Conservation (phyloP, 2,113 vertebrate genomes). For the Azemiops feae region DNA sequence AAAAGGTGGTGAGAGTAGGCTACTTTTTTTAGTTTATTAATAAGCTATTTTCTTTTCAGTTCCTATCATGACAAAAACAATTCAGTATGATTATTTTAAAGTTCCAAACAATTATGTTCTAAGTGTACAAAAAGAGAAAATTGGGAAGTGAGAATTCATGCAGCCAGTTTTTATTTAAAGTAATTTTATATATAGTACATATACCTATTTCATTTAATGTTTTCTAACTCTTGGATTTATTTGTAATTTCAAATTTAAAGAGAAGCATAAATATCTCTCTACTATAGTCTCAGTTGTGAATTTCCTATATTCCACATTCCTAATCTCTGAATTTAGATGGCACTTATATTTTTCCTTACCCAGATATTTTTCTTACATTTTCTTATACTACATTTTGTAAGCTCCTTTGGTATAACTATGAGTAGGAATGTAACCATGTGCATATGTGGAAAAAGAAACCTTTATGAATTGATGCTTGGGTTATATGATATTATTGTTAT, state of each 20-base stretch:
- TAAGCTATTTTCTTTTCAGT: background rate
- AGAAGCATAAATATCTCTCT: background rate
- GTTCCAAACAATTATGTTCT: background rate
- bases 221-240: background rate
- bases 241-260: background rate
- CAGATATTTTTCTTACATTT: background rate
- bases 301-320: background rate
- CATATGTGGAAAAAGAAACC: background rate
- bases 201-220: background rate
- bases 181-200: background rate
- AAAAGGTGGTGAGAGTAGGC: background rate
- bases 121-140: background rate
- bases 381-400: background rate
- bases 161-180: background rate
- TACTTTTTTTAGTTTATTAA: background rate
- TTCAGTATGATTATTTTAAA: background rate
- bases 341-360: background rate
- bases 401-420: background rate
- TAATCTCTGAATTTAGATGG: background rate
- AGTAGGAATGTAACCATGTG: background rate
- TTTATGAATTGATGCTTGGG: background rate
- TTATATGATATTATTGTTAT: background rate
- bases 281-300: fast-evolving
- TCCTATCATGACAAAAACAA: background rate
- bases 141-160: background rate